Conservation (phyloP, 1,140 invertebrate species). For the Drosophila azteca region DNA sequence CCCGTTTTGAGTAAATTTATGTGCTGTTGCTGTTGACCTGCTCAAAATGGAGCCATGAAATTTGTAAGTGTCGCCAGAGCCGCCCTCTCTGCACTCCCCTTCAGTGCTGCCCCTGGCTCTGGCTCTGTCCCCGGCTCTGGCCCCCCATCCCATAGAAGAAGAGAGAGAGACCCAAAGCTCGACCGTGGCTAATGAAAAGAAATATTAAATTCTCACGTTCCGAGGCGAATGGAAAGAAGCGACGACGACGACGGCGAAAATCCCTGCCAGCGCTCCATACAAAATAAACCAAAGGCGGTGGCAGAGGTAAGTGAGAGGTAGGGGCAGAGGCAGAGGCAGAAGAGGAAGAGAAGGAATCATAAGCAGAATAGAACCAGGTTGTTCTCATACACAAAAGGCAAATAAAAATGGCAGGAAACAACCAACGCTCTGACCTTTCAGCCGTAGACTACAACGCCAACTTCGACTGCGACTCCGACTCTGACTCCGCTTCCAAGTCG, state of each 20-base stretch:
- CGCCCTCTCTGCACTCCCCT: slow-evolving; percentile 12
- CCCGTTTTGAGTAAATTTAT: slow-evolving; percentile 49
- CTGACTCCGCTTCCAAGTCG: not conserved
- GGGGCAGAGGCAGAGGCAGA: slow-evolving; percentile 25
- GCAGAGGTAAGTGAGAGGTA: slow-evolving; percentile 9
- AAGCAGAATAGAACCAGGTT: slow-evolving; percentile 51
- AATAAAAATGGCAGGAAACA: slow-evolving; percentile 74
- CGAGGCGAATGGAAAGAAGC: slow-evolving; percentile 43
- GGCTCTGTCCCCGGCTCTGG: no score
- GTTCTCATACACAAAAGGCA: slow-evolving; percentile 74
- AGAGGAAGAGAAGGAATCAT: slow-evolving; percentile 1
- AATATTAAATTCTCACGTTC: slow-evolving; percentile 82
- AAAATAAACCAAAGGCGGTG: slow-evolving; percentile 40
- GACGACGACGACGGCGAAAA: slow-evolving; percentile 20
- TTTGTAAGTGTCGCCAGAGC: slow-evolving; percentile 65
- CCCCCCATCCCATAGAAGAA: not conserved
- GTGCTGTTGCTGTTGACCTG: slow-evolving; percentile 29
- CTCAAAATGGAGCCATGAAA: slow-evolving; percentile 62
- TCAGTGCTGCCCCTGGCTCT: slow-evolving; percentile 9
- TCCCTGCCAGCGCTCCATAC: slow-evolving; percentile 27
- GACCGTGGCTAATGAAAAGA: slow-evolving; percentile 79
- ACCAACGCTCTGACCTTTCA: slow-evolving; percentile 66
- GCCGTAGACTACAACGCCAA: slow-evolving; percentile 10
- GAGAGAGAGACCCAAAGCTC: slow-evolving; percentile 10
- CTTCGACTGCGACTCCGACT: slow-evolving; percentile 5